A percentile compares a stretch with the other conserved stretches of the same genome.
Evolutionary conservation across 2,888 invertebrate species (phyloP).

Genomic region (Acleris sparsana): DNA sequence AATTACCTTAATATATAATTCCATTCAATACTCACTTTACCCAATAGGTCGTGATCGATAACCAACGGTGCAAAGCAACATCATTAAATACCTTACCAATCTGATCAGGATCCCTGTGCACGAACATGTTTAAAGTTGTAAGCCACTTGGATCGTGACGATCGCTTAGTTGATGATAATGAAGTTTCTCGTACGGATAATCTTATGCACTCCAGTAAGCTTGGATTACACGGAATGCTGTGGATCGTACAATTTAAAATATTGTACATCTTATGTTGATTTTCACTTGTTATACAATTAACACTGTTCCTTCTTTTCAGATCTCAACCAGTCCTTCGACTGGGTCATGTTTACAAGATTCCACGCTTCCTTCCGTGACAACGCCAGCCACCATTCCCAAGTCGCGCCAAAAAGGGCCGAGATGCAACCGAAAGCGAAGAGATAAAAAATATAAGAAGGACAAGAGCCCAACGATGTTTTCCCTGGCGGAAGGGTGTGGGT

Average conservation of each 20-base stretch:
- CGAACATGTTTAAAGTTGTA: constrained; percentile 8
- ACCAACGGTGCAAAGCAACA: too few relatives aligned
- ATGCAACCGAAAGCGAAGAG: constrained; percentile 79
- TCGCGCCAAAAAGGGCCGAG: constrained; percentile 68
- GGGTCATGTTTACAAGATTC: constrained; percentile 46
- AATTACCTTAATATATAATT: too few relatives aligned
- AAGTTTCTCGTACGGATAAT: not conserved
- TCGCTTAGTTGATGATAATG: constrained; percentile 4
- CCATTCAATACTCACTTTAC: too few relatives aligned
- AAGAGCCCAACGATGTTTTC: constrained; percentile 79
- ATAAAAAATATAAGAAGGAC: constrained; percentile 74
- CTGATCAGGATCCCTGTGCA: not conserved
- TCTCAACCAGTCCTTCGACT: constrained; percentile 43
- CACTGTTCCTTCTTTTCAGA: constrained; percentile 42
- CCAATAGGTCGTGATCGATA: too few relatives aligned
- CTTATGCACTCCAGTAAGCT: constrained; percentile 4
- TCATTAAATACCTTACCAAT: too few relatives aligned
- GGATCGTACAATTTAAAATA: not conserved
- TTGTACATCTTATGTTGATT: not conserved
- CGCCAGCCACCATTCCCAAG: constrained; percentile 68
- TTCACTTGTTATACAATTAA: not conserved
- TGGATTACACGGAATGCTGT: not conserved
- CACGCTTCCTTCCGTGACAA: constrained; percentile 26
- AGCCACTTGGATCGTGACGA: constrained; percentile 5
- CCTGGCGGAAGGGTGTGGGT: constrained; percentile 76